Evolutionary conservation across 1,140 invertebrate genomes (phyloP), one percentile per base, ranked within the genome.

Genomic region (Aphidius gifuensis): DNA sequence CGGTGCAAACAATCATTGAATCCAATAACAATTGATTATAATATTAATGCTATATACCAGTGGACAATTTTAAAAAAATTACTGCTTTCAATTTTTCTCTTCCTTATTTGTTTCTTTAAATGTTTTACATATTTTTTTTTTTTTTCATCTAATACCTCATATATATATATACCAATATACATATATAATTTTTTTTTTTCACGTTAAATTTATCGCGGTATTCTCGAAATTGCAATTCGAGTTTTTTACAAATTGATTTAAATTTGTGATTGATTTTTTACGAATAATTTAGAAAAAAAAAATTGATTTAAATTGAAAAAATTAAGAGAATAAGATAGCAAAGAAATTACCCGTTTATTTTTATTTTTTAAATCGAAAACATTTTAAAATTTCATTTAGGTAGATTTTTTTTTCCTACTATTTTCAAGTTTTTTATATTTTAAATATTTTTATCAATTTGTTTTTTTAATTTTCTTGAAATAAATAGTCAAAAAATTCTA

Each of bases 1-100:
- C 78, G 77, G 79, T 80, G 79, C 79, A 80, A 80, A 80, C 79
- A 80, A 79, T 79, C 69, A 80, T 80, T 71, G 74, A 80, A 78
- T 78, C 70, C 70, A 78, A 72, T 76, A 78, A 80, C 72, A 75
- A 72, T 75, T 69, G 70, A 75, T 77, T 72, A 73, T 72, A 71
- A 68, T 71, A 69, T 72, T 69, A 73, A 76, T 72, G 72, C 72
- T 75, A 73, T 58, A 59, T 62, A 62, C 47, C 11, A 58, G 7
- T 57, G 46, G 55, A 57, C 51, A 57, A 58, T 51, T 50, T 40
- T 58, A 32, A 32, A 51, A 62, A 62, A 62, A 58, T 58, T 62
- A 40, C 55, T 57, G 61, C 47, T 58, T 61, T 58, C 56, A 49
- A 58, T 61, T 45, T 59, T 16, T 61, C 55, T 65, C 16, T 16